Base-by-base conservation (phyloP, 2,888 invertebrate species). In the Sarcophaga subvicina region DNA sequence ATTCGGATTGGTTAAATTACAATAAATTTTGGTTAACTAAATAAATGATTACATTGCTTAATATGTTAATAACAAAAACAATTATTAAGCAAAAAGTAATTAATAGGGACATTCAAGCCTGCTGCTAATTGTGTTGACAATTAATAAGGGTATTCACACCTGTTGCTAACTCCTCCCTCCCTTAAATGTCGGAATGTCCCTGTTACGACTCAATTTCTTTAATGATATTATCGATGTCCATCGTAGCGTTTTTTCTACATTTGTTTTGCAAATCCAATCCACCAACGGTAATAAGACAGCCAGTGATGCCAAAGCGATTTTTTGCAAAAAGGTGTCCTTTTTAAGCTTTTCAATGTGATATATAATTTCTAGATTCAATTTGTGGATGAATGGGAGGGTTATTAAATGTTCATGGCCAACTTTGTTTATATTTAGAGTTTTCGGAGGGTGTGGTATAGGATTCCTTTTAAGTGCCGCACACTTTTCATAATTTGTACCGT, bases 111-210 rank as follows among this genome's bases (percentile, higher is more conserved):
- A 27, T 27, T 27, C 27, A 27, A 27, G 4, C 27, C 27, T 27
- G 27, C 27, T 27, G 27, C 27, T 27, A 27, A 27, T 27, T 27
- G 4, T 4, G 27, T 27, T 27, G 27, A 27, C 27, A 27, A 4
- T 27, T 27, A 27, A 4, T 27, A 27, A 27, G 27, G 27, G 4
- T 27, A 27, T 27, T 27, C 27, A 27, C 27, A 27, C 27, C 27
- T 10, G 47, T 69, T 47, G 47, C 20, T 11, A 69, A 69, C 47
- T 69, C 67, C 67, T 67, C 67, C 37, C 20, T 27, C 67, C 11
- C n/a, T 69, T 47, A 69, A 47, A 69, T 69, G 67, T 69, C 20
- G 67, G 20, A 20, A 69, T 14, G 67, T 69, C 47, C 67, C 67
- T 47, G 67, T 69, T 47, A 47, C 47, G 45, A 69, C 47, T 10